Evolutionary conservation across 2,797 vertebrate species (phyloP), one percentile per base, ranked within the genome.

Genomic region (Leucoraja ocellata): DNA sequence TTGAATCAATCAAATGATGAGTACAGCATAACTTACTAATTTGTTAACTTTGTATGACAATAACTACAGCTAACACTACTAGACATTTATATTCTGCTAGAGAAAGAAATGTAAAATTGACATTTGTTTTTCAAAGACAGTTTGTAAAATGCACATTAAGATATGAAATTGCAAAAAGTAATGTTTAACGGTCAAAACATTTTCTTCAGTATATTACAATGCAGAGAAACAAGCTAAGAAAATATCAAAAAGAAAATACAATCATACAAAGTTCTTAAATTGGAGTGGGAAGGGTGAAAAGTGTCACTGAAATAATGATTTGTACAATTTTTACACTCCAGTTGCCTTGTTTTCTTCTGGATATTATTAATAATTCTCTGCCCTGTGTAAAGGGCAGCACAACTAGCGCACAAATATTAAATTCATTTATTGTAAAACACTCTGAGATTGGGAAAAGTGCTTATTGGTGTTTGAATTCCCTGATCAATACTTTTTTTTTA

Each of bases 91-190:
- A 92, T 76, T 58, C 10, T 46, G 71, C 73, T 92, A 74, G 73
- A 92, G 90, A 91, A 73, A 91, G 68, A 76, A 92, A 92, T 92
- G 36, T 76, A 92, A 92, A 92, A 92, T 74, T 76, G 90, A 92
- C 90, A 74, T 76, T 68, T 36, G 63, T 88, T 88, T 88, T 88
- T 88, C 84, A 88, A 88, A 88, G 84, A 88, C 84, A 68, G 58
- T 86, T 61, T 86, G 83, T 63, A 86, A 86, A 88, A 88, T 68
- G 84, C 61, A 88, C 84, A 88, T 88, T 68, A 88, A 88, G 84
- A 92, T 92, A 92, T 76, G 90, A 92, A 92, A 92, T 76, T 92
- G 90, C 90, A 92, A 92, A 92, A 92, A 92, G 90, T 74, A 92
- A 92, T 71, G 68, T 92, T 92, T 92, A 74, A 92, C 76, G 90